Conservation (phyloP, 2,113 vertebrate genomes). For the Romanogobio albipinnatus region DNA sequence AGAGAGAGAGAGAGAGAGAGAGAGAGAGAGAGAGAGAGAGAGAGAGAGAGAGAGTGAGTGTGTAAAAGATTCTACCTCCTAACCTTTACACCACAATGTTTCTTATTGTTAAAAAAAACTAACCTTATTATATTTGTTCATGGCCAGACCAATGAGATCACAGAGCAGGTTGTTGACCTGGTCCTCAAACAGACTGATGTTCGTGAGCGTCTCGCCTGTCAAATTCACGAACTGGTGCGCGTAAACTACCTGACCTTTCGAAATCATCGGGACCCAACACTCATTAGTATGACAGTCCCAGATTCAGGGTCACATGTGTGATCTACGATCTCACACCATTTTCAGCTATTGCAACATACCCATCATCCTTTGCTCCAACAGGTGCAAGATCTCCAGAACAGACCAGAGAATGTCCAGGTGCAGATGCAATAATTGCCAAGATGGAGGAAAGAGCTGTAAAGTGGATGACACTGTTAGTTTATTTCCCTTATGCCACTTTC, state of each 20-base stretch:
- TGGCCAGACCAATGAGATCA: conserved; percentile 86
- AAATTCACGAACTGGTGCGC: conserved; percentile 88
- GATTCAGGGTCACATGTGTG: too few species aligned
- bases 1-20: conserved; percentile 33
- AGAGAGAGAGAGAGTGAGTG: conserved; percentile 25
- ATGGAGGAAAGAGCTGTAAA: conserved; percentile 87
- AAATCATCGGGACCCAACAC: conserved; percentile 28
- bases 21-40: conserved; percentile 21
- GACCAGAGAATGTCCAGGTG: conserved; percentile 93
- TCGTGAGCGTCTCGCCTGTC: conserved; percentile 90
- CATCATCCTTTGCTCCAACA: conserved; percentile 85
- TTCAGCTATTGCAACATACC: conserved; percentile 71
- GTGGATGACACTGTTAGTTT: conserved; percentile 26
- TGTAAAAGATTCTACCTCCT: background rate
- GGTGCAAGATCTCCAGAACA: conserved; percentile 87
- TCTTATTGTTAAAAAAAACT: conserved; percentile 24
- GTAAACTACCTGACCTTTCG: conserved; percentile 90
- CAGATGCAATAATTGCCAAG: conserved; percentile 95
- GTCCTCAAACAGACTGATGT: conserved; percentile 87
- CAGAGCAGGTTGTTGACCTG: conserved; percentile 86
- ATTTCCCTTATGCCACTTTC: background rate
- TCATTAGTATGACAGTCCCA: background rate
- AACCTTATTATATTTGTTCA: conserved; percentile 92
- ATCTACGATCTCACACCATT: background rate
- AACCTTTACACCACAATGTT: conserved; percentile 6